Conservation (phyloP, 2,888 invertebrate species). For the Noctua janthe region DNA sequence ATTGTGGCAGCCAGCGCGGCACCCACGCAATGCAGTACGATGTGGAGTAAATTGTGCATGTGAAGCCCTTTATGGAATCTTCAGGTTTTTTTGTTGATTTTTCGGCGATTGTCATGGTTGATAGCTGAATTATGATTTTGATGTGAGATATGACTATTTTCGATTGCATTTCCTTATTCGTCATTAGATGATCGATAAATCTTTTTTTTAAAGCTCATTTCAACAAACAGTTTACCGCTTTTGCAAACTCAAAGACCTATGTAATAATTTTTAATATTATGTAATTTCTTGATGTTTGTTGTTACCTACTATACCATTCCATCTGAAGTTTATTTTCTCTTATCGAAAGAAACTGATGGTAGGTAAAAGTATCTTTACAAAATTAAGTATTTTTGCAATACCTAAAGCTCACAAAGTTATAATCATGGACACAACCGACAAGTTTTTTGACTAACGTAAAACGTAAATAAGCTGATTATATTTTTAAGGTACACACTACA, state of each 20-base stretch:
- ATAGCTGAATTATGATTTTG: conserved; percentile 45
- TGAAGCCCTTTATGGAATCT: conserved; percentile 41
- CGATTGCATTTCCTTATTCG: neutral
- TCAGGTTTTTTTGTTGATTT: conserved; percentile 23
- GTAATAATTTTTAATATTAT: neutral
- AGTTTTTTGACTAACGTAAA: neutral
- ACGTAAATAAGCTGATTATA: neutral
- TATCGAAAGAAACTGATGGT: neutral
- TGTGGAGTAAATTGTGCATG: conserved; percentile 69
- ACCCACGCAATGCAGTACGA: conserved; percentile 77
- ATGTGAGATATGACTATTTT: conserved; percentile 7
- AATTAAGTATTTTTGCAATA: neutral
- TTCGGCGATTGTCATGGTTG: conserved; percentile 26
- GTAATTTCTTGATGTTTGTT: neutral
- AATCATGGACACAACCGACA: neutral
- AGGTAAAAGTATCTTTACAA: neutral
- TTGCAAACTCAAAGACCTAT: neutral
- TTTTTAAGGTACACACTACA: neutral
- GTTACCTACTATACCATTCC: neutral
- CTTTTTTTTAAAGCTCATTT: neutral
- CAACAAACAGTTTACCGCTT: neutral
- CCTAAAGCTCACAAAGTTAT: neutral
- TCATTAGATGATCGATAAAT: neutral
- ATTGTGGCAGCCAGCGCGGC: conserved; percentile 82
- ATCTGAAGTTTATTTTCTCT: neutral